Percentiles rank a stretch among this genome's conserved stretches.
These are phyloP conservation scores for Pseudochromis fuscus DNA, from an alignment of 2,797 vertebrate species.

Conservation along the genomic window DNA sequence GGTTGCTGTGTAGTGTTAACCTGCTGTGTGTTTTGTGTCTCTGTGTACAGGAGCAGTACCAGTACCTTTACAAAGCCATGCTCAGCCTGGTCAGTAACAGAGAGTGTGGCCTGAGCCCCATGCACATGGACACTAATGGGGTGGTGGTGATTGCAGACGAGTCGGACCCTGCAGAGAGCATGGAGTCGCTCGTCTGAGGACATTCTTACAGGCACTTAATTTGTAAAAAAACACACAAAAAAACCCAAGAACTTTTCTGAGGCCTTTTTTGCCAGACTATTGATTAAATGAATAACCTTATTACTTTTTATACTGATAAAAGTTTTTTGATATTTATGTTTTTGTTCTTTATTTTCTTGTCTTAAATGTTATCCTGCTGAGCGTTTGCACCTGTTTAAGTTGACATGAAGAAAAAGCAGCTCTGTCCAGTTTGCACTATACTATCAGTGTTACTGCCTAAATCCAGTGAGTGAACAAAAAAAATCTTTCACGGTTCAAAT, in stretches of 20 bases:
- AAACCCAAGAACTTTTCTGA: constrained; percentile 90
- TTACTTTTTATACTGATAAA: constrained; percentile 98
- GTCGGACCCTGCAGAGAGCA: constrained; percentile 96
- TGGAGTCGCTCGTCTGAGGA: constrained; percentile 97
- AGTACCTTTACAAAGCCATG: constrained; percentile 99
- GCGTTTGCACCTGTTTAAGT: constrained; percentile 94
- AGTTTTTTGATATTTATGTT: constrained; percentile 99
- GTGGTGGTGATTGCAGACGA: constrained; percentile 91
- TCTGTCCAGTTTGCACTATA: constrained; percentile 99
- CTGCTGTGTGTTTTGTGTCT: constrained; percentile 41
- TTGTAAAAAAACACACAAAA: too few species aligned
- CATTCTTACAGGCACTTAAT: constrained; percentile 86
- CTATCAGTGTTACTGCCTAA: constrained; percentile 99
- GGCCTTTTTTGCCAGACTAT: constrained; percentile 99
- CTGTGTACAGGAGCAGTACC: constrained; percentile 93
- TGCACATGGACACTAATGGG: constrained; percentile 94
- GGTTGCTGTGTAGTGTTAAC: not conserved
- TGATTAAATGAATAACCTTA: constrained; percentile 97
- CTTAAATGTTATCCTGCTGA: constrained; percentile 98
- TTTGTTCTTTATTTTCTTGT: constrained; percentile 95
- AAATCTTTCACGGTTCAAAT: constrained; percentile 67
- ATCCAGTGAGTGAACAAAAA: constrained; percentile 72
- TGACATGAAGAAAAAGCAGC: constrained; percentile 87
- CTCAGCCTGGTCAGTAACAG: constrained; percentile 96
- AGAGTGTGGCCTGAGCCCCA: constrained; percentile 90